Evolutionary conservation across 2,888 invertebrate genomes (phyloP), one percentile per base, ranked within the genome.

Genomic region (Calameuta idolon): DNA sequence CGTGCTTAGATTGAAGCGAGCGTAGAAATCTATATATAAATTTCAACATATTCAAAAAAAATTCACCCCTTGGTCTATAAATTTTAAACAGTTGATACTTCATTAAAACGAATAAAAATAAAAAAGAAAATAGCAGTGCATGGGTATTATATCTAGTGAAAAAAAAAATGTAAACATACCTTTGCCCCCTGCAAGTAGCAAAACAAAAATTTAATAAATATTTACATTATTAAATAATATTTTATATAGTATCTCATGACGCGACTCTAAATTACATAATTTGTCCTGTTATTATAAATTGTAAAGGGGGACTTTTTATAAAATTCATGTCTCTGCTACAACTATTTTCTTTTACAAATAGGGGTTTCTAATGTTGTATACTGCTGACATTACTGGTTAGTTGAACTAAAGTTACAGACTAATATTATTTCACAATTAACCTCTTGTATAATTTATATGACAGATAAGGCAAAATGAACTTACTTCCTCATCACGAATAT

Each of bases 401-500:
- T 55, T 55, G 9, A 5, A 55, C 2, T 2, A 55, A 55, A 23
- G 23, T 23, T 55, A 55, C 5, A 23, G 23, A 55, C 23, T 55
- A 55, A 55, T 55, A 55, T 55, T 55, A 55, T 55, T 23, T 55
- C 23, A 23, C 9, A 55, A 23, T 23, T 23, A 9, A 55, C 23
- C 55, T 55, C 23, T 55, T 55, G 23, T 55, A 23, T 23, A 55
- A 55, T 0, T 23, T 23, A 55, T 23, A 23, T 55, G 55, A 55
- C 23, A 55, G 71, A 71, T 12, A 71, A 33, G 31, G 4, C 12
- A 23, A 30, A 74, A 74, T 34, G 78, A 55, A 91, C 92, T 92
- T 93, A 97, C 98, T 95, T 98, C 98, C 92, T 98, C 98, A 90
- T 98, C 98, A 81, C 98, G 93, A 83, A 98, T 97, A 92, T 98